Conservation (phyloP, 2,888 invertebrate species). For the Xestia c-nigrum region DNA sequence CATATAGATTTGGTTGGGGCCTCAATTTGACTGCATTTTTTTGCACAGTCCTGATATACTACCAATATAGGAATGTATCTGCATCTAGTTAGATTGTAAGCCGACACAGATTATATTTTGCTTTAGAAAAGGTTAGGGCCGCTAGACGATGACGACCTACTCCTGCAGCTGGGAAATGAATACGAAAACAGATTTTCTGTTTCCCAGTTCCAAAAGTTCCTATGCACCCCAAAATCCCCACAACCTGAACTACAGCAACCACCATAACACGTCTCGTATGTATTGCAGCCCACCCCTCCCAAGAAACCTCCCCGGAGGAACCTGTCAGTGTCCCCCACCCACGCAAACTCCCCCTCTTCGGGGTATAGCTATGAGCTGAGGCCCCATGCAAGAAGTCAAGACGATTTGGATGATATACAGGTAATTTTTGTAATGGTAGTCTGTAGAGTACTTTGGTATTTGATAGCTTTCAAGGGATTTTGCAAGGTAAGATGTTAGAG, state of each 20-base stretch:
- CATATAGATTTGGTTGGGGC: neutral
- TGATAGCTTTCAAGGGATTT: slow-evolving; percentile 20
- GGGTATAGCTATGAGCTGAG: slow-evolving; percentile 91
- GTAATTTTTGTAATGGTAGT: slow-evolving; percentile 70
- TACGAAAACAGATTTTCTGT: neutral
- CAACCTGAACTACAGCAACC: slow-evolving; percentile 12
- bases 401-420: slow-evolving; percentile 93
- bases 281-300: slow-evolving; percentile 94
- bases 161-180: neutral
- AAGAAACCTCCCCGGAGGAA: slow-evolving; percentile 97
- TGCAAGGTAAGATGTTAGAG: slow-evolving; percentile 7
- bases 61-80: neutral
- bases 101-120: neutral
- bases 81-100: neutral
- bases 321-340: slow-evolving; percentile 96
- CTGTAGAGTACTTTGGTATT: neutral
- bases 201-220: neutral
- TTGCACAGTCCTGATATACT: neutral
- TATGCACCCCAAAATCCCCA: neutral
- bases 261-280: slow-evolving; percentile 61
- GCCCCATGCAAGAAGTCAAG: slow-evolving; percentile 92
- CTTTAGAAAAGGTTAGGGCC: neutral
- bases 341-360: slow-evolving; percentile 91
- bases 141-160: neutral
- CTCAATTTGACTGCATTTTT: neutral